phyloP scores from a whole-genome alignment of 1,140 invertebrate genomes.

The Tetragnatha versicolor region DNA sequence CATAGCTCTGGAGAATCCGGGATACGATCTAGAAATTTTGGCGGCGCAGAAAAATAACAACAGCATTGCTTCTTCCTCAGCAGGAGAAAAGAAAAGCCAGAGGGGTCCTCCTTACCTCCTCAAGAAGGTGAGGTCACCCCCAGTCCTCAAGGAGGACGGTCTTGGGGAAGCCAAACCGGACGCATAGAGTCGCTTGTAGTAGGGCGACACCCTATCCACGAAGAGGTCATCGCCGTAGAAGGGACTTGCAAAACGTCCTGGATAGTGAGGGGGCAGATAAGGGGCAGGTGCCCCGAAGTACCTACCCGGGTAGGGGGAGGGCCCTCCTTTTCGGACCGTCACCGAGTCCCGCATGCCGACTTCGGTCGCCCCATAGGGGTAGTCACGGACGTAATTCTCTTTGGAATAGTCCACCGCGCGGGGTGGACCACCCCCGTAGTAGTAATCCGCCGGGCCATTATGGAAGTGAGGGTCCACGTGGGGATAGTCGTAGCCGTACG shows the following conservation, averaged over 20 bases:
- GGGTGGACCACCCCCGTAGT: neutral
- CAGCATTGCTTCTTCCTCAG: no score
- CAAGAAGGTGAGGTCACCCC: constrained; percentile 10
- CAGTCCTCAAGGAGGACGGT: constrained; percentile 5
- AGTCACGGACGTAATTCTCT: constrained; percentile 9
- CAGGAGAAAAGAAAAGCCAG: no score
- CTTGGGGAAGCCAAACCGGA: neutral
- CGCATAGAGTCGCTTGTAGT: neutral
- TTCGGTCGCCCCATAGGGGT: neutral
- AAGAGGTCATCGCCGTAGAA: neutral
- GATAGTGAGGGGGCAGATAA: neutral
- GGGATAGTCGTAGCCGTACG: neutral
- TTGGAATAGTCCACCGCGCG: neutral
- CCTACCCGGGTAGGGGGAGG: neutral
- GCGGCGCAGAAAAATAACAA: no score
- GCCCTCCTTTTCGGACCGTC: neutral
- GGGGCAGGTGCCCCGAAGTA: neutral
- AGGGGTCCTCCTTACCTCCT: no score
- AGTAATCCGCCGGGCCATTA: neutral
- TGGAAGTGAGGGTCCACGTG: neutral
- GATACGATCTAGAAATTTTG: no score
- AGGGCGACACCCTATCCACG: neutral
- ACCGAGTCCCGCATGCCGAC: constrained; percentile 1
- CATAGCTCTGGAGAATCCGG: no score
- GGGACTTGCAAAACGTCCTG: neutral